Percentiles rank a stretch among this genome's conserved stretches.
Conservation (phyloP, 2,113 vertebrate species). For the Puffinus mauretanicus region DNA sequence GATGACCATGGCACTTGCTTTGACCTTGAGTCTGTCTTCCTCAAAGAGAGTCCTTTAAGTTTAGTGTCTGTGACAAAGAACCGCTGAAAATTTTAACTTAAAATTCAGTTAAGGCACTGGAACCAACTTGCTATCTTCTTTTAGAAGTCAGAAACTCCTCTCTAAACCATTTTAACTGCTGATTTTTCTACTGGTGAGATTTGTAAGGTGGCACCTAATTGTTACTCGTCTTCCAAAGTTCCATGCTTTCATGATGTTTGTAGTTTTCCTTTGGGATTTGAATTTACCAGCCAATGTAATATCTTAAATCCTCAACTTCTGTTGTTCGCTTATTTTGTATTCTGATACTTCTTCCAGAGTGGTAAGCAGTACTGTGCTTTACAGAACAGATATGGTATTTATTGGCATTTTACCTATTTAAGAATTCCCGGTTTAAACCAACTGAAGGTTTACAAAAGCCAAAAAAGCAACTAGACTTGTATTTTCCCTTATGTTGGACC, state of each 20-base stretch:
- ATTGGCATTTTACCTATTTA: not conserved
- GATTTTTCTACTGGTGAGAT: not conserved
- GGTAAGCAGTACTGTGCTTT: not conserved
- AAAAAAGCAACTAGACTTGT: not conserved
- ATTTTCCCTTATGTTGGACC: not conserved
- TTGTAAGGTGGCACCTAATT: not conserved
- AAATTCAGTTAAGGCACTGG: not conserved
- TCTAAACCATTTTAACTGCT: not conserved
- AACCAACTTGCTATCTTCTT: not conserved
- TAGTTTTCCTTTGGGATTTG: not conserved
- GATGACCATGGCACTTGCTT: not conserved
- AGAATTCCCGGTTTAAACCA: not conserved
- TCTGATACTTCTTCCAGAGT: not conserved
- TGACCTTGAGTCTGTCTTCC: not conserved
- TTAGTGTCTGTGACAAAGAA: not conserved
- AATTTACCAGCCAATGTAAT: not conserved
- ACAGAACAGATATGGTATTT: not conserved
- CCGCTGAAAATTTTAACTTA: not conserved
- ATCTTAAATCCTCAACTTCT: not conserved
- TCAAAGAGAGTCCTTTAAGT: not conserved
- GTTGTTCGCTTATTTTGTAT: not conserved
- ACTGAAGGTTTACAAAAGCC: not conserved
- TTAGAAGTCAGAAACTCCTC: not conserved
- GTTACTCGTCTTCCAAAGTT: not conserved
- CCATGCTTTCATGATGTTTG: not conserved